Evolutionary conservation across 2,113 vertebrate species (phyloP), one percentile per base, ranked within the genome.

Genomic region (Brachionichthys hirsutus): DNA sequence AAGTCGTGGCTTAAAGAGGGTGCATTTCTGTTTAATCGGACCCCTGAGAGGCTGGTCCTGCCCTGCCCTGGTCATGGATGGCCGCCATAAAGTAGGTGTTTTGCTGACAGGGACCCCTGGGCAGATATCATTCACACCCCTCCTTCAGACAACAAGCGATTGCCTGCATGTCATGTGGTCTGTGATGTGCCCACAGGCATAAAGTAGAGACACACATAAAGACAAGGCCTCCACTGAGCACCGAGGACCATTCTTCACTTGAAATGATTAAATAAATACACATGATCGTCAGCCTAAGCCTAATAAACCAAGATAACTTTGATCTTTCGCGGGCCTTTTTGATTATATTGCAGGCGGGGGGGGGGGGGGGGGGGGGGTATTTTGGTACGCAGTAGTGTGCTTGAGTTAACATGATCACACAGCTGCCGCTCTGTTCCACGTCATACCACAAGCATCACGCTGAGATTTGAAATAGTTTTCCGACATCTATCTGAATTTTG

Each of bases 71-170:
- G 43, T 80, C 73, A 85, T 77, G 73, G 58, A 87, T 82, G 53
- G 75, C 38, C 9, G 18, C 43, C 61, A 85, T 84, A 81, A 89
- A 85, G 56, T 45, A 36, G 42, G 41, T 50, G 58, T 73, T 84
- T 69, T 75, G 70, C 86, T 83, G 84, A 85, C 78, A 71, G 55
- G 67, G 67, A 55, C 72, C 75, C 56, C 66, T 44, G 51, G 68
- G 73, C 67, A 59, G 52, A 43, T 44, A 88, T 88, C 61, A 67
- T 38, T 82, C 75, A 59, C 58, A 40, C 13, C 36, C 50, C 11
- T 38, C 49, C 59, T 59, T 50, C 51, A 60, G 43, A 70, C 45
- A 38, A 16, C 22, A 54, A 58, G 50, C n/a, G 58, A 67, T 67
- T 77, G 67, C 40, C 55, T 59, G 45, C 73, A 60, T 57, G 34